These are phyloP conservation scores for Tyria jacobaeae DNA, from an alignment of 2,888 invertebrate genomes.

Conservation along the genomic window DNA sequence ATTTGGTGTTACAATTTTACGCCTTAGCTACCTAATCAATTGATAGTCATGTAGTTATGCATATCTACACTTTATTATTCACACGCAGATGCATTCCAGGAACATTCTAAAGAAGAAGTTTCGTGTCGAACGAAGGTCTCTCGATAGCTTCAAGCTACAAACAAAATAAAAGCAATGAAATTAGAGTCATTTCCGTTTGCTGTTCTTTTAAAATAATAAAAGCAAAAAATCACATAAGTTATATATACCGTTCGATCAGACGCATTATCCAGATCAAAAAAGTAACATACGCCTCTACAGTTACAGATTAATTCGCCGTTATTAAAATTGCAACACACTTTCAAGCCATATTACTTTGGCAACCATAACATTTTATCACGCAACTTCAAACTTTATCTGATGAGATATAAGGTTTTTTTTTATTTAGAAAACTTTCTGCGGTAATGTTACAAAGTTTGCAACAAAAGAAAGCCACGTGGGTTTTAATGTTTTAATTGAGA, in stretches of 20 bases:
- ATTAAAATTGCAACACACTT: slow-evolving; percentile 53
- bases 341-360: slow-evolving; percentile 24
- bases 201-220: neutral
- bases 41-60: too few species aligned
- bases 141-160: neutral
- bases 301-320: slow-evolving; percentile 50
- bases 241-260: slow-evolving; percentile 37
- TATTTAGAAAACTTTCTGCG: slow-evolving; percentile 2
- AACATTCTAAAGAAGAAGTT: neutral
- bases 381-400: slow-evolving; percentile 26
- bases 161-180: neutral
- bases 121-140: neutral
- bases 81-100: neutral
- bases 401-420: neutral
- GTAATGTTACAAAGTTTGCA: slow-evolving; percentile 15
- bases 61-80: too few species aligned
- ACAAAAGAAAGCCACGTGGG: slow-evolving; percentile 54
- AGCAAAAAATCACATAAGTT: neutral
- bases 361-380: neutral
- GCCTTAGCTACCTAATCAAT: too few species aligned
- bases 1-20: too few species aligned
- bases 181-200: neutral
- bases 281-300: slow-evolving; percentile 37
- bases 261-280: slow-evolving; percentile 22
- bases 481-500: slow-evolving; percentile 47